Conservation (phyloP, 2,888 invertebrate species). For the Protophormia terraenovae region DNA sequence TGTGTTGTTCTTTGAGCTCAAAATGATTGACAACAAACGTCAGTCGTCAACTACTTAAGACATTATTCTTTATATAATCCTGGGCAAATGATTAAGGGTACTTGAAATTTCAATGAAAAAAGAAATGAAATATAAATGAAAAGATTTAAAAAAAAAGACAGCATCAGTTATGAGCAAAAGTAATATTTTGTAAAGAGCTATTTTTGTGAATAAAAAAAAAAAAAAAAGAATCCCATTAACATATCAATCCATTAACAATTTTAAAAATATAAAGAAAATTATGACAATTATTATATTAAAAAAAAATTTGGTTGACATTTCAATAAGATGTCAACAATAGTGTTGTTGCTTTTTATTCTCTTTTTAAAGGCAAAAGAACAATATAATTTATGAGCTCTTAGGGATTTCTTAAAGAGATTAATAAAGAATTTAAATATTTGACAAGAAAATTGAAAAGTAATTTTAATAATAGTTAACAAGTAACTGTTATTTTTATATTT, state of each 20-base stretch:
- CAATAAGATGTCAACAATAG: slow-evolving; percentile 15
- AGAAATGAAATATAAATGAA: not conserved
- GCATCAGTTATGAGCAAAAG: slow-evolving; percentile 39
- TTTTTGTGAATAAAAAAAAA: not conserved
- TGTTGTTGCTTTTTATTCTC: slow-evolving; percentile 36
- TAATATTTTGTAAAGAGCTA: not conserved
- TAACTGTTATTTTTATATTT: too few relatives aligned
- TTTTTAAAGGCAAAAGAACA: slow-evolving; percentile 39
- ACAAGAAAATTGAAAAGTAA: too few relatives aligned
- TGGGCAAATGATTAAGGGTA: slow-evolving; percentile 43
- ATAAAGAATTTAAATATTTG: not conserved
- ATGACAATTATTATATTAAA: slow-evolving; percentile 16
- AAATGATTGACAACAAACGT: slow-evolving; percentile 53
- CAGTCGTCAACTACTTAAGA: slow-evolving; percentile 24
- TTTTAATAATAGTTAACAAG: too few relatives aligned
- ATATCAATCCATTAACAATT: slow-evolving; percentile 17
- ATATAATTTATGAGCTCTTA: slow-evolving; percentile 5
- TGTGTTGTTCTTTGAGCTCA: not conserved
- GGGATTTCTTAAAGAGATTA: not conserved
- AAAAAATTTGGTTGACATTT: slow-evolving; percentile 13
- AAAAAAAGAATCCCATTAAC: too few relatives aligned
- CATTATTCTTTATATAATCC: not conserved
- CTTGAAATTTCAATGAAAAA: slow-evolving; percentile 12
- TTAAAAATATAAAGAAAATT: slow-evolving; percentile 2
- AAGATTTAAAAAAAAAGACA: slow-evolving; percentile 23